Percentiles rank a stretch among this genome's conserved stretches.
Evolutionary conservation across 1,140 invertebrate species (phyloP).

Genomic region (Medauroidea extradentata): DNA sequence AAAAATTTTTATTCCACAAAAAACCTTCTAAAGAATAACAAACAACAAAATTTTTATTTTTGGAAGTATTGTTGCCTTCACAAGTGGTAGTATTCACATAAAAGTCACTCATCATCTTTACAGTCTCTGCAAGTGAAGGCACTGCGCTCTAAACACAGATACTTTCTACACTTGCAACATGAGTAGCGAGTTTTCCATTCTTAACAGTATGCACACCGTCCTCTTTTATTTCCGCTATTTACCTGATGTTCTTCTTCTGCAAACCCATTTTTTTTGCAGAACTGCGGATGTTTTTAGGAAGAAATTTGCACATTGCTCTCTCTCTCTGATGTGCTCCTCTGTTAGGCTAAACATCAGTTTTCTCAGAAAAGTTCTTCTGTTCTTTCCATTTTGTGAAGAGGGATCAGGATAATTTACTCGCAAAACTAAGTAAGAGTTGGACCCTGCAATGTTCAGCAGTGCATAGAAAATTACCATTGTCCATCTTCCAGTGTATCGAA

Average conservation of each 20-base stretch:
- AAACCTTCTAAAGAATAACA: no score
- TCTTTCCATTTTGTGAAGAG: background rate
- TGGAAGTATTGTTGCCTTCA: no score
- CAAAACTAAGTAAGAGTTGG: background rate
- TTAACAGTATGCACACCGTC: background rate
- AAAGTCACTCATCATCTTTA: background rate
- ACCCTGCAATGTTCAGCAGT: background rate
- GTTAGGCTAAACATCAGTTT: background rate
- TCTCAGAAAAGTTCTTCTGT: conserved; percentile 2
- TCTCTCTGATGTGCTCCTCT: background rate
- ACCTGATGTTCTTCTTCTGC: background rate
- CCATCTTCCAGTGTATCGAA: conserved; percentile 17
- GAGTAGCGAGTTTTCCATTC: background rate
- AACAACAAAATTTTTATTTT: no score
- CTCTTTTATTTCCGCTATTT: background rate
- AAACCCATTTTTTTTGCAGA: background rate
- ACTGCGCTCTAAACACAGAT: background rate
- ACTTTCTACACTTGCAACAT: background rate
- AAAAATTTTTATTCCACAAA: no score
- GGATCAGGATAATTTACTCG: background rate
- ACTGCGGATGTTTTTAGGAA: background rate
- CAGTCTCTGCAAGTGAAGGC: background rate
- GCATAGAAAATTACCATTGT: conserved; percentile 1
- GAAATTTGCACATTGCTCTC: background rate
- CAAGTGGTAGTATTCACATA: no score